These are phyloP conservation scores for Lutra lutra DNA, from an alignment of 2,797 vertebrate genomes.

Conservation along the genomic window DNA sequence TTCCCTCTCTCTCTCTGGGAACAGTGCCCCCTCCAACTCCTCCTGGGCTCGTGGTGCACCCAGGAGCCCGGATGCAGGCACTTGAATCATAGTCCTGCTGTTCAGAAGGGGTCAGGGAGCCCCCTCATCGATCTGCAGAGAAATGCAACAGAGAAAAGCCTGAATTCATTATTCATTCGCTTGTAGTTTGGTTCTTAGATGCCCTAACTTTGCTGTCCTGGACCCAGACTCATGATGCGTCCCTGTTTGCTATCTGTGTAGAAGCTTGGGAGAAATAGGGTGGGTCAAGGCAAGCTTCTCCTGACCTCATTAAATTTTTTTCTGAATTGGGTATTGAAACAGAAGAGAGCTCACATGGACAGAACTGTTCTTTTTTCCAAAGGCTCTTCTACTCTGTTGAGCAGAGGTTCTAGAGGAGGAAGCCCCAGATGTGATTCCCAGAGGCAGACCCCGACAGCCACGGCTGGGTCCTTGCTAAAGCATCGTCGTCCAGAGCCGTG, in stretches of 20 bases:
- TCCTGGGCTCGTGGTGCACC: background rate
- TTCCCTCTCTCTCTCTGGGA: background rate
- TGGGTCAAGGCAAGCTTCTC: background rate
- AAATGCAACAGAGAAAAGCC: background rate
- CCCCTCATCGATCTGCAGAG: constrained; percentile 19
- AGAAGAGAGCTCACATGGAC: background rate
- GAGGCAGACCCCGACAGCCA: background rate
- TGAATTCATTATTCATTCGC: background rate
- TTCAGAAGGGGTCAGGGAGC: background rate
- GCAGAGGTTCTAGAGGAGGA: background rate
- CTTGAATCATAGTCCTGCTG: background rate
- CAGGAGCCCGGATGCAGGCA: background rate
- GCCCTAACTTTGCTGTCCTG: background rate
- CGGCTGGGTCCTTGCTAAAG: background rate
- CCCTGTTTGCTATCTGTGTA: background rate
- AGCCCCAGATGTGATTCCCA: background rate
- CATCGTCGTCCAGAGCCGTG: background rate
- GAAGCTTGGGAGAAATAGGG: background rate
- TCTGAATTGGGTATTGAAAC: background rate
- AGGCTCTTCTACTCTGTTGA: background rate
- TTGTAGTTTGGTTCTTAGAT: background rate
- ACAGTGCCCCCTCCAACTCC: background rate
- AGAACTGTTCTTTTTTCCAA: background rate
- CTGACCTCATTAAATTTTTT: background rate
- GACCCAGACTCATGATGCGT: background rate